Evolutionary conservation across 2,888 invertebrate species (phyloP).

Genomic region (Chelonus formosanus): DNA sequence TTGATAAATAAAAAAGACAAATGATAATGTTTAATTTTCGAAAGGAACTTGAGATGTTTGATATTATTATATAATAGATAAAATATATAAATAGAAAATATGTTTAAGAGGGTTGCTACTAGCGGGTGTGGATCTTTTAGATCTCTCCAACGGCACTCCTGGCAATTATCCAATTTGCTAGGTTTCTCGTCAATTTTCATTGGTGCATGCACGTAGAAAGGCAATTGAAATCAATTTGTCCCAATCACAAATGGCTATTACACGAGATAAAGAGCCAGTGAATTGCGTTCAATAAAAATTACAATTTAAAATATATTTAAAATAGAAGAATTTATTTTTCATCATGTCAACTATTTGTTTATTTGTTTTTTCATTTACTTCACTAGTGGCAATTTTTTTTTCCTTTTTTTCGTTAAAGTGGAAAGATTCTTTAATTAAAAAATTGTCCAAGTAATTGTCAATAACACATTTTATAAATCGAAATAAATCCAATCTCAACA

Average conservation of each 20-base stretch:
- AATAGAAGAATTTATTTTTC: no score
- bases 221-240: slow-evolving; percentile 57
- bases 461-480: no score
- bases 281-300: background rate
- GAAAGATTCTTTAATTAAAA: no score
- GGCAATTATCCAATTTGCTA: slow-evolving; percentile 58
- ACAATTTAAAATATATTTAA: no score
- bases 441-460: no score
- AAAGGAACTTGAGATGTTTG: slow-evolving; percentile 22
- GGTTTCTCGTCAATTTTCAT: slow-evolving; percentile 55
- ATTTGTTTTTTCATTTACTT: no score
- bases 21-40: no score
- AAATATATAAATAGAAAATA: slow-evolving; percentile 22
- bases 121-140: slow-evolving; percentile 18
- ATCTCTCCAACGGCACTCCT: slow-evolving; percentile 40
- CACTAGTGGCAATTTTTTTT: no score
- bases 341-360: no score
- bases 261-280: slow-evolving; percentile 24
- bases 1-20: no score
- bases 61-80: slow-evolving; percentile 17
- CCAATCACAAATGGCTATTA: slow-evolving; percentile 42
- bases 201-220: slow-evolving; percentile 48
- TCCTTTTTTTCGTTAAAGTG: no score
- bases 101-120: slow-evolving; percentile 1
- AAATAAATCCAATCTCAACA: no score